Base-by-base conservation (phyloP, 2,113 vertebrate genomes). In the Syngnathus floridae region DNA sequence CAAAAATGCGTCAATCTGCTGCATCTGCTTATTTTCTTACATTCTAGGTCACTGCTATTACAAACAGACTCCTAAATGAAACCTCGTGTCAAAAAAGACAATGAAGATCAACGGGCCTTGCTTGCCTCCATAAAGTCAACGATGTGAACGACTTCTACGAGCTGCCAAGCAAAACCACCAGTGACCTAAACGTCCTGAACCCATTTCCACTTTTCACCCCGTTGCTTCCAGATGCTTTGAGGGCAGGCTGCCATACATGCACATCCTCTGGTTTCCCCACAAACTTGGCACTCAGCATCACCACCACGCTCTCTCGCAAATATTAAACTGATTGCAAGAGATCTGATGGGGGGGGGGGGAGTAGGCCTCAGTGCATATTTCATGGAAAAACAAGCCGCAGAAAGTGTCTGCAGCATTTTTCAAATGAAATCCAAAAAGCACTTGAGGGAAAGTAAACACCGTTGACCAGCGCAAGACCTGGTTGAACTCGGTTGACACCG, bases 321-420 rank as follows among this genome's bases (percentile, higher is more conserved):
- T 64, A 21, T 13, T 51, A 51, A 8, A 57, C 58, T 68, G 54
- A 74, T 76, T 65, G 58, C 4, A 1, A 57, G 65, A 70, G 52
- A 67, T 71, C 62, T 38, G 51, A 66, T 49, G 17, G 19, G 46
- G 51, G 26, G 4, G 70, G 76, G 62, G 22, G 22, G 22, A 1
- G n/a, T 77, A 74, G 78, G 83, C 75, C 78, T 7, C 37, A 55
- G 69, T 82, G 73, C 78, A 82, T 81, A 71, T 81, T 78, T 74
- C 73, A 82, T 77, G 52, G 31, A 40, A 75, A 73, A 80, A 70
- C 71, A 69, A 64, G 67, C 12, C 65, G 17, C 13, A 26, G 26
- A 26, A 26, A 26, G 26, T 26, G 2, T 26, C 26, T 26, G 26
- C 26, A 26, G 26, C 26, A 26, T 26, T 26, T 26, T 26, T 26